A percentile compares a stretch with the other conserved stretches of the same genome.
These are phyloP conservation scores for Ornithorhynchus anatinus DNA, from an alignment of 2,113 vertebrate species.

Conservation along the genomic window DNA sequence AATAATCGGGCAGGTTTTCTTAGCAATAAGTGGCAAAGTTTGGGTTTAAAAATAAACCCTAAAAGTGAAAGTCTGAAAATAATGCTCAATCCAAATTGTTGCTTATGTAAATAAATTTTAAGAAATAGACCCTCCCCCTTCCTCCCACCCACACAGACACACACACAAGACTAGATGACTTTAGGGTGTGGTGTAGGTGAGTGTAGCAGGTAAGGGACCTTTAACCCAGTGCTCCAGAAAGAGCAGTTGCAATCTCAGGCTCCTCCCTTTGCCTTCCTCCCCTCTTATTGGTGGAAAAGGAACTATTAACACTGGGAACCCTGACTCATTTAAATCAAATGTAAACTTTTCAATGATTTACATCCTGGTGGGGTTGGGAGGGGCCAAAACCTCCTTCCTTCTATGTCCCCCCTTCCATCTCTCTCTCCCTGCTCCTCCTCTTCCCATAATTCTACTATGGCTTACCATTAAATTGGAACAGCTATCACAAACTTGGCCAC, in stretches of 20 bases:
- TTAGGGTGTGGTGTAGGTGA: background rate
- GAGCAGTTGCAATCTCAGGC: background rate
- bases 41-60: background rate
- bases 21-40: background rate
- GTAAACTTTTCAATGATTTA: no score
- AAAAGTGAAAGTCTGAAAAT: no score
- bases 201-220: background rate
- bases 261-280: background rate
- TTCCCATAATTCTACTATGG: background rate
- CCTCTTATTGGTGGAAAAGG: no score
- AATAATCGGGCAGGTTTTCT: background rate
- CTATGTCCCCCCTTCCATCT: background rate
- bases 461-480: background rate
- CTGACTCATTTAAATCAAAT: no score
- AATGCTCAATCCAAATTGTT: no score
- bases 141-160: no score
- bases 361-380: no score
- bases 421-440: background rate
- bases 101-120: no score
- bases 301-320: no score
- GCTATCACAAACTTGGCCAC: no score
- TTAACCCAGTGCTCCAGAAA: background rate
- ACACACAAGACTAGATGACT: no score
- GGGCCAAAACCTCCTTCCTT: background rate
- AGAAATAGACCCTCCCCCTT: no score